Percentiles rank a stretch among this genome's conserved stretches.
phyloP scores from a whole-genome alignment of 2,113 vertebrate species.

The Oreochromis aureus region DNA sequence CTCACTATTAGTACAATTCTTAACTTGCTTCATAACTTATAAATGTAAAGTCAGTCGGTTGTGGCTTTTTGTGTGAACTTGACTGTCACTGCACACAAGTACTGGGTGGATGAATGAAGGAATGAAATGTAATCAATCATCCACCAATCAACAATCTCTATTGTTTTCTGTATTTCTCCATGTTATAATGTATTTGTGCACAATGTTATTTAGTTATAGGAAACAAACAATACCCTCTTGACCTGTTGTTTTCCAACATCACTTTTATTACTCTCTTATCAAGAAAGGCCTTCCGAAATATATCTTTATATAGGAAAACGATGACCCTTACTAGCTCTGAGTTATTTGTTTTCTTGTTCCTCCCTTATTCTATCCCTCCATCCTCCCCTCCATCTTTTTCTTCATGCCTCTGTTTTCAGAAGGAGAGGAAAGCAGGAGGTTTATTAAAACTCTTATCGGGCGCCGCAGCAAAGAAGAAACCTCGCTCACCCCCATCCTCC shows the following conservation, averaged over 20 bases:
- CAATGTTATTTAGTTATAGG: neutral
- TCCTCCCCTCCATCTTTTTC: neutral
- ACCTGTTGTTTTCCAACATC: neutral
- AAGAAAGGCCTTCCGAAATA: neutral
- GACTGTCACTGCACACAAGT: neutral
- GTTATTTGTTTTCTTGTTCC: neutral
- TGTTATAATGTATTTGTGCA: neutral
- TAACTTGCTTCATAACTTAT: neutral
- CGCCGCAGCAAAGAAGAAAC: slow-evolving; percentile 92
- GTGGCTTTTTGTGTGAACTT: neutral
- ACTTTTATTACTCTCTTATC: neutral
- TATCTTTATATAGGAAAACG: neutral
- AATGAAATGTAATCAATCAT: neutral
- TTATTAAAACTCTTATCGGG: slow-evolving; percentile 92
- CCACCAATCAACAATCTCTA: too few relatives aligned
- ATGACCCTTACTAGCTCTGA: neutral
- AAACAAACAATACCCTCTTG: neutral
- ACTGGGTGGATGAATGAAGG: neutral
- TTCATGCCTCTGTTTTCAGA: slow-evolving; percentile 70
- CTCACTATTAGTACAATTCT: neutral
- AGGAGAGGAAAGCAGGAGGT: slow-evolving; percentile 91
- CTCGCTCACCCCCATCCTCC: slow-evolving; percentile 86
- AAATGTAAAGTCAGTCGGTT: neutral
- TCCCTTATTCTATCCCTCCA: neutral
- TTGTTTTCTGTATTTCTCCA: neutral